Evolutionary conservation across 2,888 invertebrate species (phyloP).

Genomic region (Halocaridina rubra): DNA sequence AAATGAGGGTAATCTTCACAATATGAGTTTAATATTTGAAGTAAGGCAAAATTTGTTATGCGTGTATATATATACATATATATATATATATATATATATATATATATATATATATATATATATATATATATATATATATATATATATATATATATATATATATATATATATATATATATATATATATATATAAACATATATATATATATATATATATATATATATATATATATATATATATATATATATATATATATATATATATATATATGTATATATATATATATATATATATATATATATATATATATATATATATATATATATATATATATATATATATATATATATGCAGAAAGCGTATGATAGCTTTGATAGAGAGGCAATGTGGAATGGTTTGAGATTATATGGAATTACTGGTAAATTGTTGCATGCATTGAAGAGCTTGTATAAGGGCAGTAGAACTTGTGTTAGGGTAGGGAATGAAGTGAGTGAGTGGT

Average conservation of each 20-base stretch:
- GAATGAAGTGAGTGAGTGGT: neutral
- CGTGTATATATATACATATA: too few relatives aligned
- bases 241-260: neutral
- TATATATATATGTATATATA: neutral
- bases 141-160: constrained; percentile 4
- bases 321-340: neutral
- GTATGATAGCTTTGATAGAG: neutral
- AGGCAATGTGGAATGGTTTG: too few relatives aligned
- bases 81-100: too few relatives aligned
- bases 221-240: neutral
- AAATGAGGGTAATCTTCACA: too few relatives aligned
- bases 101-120: too few relatives aligned
- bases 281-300: neutral
- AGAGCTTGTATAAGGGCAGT: too few relatives aligned
- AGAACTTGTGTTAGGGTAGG: too few relatives aligned
- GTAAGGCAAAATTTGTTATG: too few relatives aligned
- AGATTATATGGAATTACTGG: too few relatives aligned
- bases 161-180: constrained; percentile 11
- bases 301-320: neutral
- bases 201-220: neutral
- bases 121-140: neutral
- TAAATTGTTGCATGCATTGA: too few relatives aligned
- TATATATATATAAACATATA: neutral
- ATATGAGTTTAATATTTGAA: too few relatives aligned
- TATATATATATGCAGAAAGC: neutral